Evolutionary conservation across 2,113 vertebrate genomes (phyloP).

Genomic region (Eurystomus gularis): DNA sequence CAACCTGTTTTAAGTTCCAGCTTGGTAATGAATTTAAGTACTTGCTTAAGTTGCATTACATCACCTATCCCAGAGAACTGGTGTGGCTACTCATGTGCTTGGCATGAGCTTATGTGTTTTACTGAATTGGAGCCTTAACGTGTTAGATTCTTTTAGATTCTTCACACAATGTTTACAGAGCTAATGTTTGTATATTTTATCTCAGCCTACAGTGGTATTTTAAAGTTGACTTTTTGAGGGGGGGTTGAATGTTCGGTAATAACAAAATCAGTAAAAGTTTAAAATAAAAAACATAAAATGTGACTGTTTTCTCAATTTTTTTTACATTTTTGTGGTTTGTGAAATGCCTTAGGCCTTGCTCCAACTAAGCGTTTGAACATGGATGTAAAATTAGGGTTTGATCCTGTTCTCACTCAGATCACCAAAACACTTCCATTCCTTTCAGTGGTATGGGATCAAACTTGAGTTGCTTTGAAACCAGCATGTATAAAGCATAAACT

Average conservation of each 20-base stretch:
- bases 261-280: slow-evolving; percentile 13
- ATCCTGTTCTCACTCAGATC: not conserved
- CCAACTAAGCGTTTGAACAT: not conserved
- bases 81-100: slow-evolving; percentile 22
- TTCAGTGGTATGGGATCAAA: not conserved
- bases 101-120: not conserved
- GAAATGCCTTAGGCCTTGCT: not conserved
- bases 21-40: slow-evolving; percentile 13
- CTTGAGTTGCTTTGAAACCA: not conserved
- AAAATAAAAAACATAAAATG: slow-evolving; percentile 36
- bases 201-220: not conserved
- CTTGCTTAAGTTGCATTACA: not conserved
- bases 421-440: not conserved
- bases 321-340: not conserved
- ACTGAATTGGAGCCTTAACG: slow-evolving; percentile 28
- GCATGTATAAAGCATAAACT: not conserved
- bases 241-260: not conserved
- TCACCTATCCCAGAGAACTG: not conserved
- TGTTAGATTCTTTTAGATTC: slow-evolving; percentile 21
- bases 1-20: not conserved
- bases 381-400: not conserved
- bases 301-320: slow-evolving; percentile 8
- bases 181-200: slow-evolving; percentile 42
- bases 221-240: not conserved
- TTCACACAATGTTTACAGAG: slow-evolving; percentile 10